Evolutionary conservation across 2,797 vertebrate species (phyloP).

Genomic region (Anguilla pacifica): DNA sequence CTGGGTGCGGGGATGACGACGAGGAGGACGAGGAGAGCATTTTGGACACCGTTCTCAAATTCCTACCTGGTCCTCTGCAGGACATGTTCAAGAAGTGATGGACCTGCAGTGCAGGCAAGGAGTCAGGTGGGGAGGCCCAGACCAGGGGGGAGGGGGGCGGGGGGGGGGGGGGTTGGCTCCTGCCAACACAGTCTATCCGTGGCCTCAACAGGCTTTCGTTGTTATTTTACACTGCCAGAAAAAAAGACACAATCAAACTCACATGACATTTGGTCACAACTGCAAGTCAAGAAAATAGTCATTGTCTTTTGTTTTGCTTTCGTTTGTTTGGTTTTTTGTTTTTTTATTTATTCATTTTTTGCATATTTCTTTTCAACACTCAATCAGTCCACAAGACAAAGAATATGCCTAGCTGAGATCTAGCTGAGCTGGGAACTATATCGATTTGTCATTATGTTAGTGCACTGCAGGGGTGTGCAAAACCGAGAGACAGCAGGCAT

Average conservation of each 20-base stretch:
- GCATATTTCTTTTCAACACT: slow-evolving; percentile 6
- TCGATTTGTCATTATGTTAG: neutral
- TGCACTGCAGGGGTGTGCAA: neutral
- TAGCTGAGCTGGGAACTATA: neutral
- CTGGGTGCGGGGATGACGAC: slow-evolving; percentile 92
- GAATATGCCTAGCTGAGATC: neutral
- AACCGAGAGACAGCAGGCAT: neutral
- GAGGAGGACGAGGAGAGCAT: slow-evolving; percentile 98
- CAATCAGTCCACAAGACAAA: neutral
- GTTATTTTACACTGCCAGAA: slow-evolving; percentile 64
- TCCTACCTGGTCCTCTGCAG: slow-evolving; percentile 94
- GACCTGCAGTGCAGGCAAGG: slow-evolving; percentile 33
- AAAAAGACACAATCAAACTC: slow-evolving; percentile 29
- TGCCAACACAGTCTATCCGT: slow-evolving; percentile 72
- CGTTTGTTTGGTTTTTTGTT: neutral
- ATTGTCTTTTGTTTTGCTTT: neutral
- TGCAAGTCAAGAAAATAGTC: slow-evolving; percentile 20
- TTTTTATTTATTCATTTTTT: neutral
- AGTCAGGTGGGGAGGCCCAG: slow-evolving; percentile 31
- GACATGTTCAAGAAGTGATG: slow-evolving; percentile 99
- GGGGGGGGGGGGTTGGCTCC: slow-evolving; percentile 40
- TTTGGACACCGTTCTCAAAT: slow-evolving; percentile 98
- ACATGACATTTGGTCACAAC: slow-evolving; percentile 23
- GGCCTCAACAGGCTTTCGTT: slow-evolving; percentile 66
- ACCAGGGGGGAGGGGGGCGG: slow-evolving; percentile 42